Base-by-base conservation (phyloP, 2,113 vertebrate species). In the Poecile atricapillus region DNA sequence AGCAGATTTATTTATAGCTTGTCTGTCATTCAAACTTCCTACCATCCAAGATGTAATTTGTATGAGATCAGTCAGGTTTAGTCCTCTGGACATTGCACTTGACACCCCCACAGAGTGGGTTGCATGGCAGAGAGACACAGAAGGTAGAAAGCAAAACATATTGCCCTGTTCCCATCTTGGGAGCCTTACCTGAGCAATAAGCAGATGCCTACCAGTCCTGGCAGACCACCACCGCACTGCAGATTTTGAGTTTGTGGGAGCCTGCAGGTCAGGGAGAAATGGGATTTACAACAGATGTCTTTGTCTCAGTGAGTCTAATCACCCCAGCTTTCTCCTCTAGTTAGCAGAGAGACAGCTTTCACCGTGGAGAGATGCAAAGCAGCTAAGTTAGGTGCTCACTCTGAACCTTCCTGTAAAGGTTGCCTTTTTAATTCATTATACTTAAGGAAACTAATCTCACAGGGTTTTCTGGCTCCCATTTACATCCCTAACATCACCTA, bases 201-300 rank as follows among this genome's bases (percentile, higher is more conserved):
- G 17, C 15, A 58, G n/a, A 43, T 59, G 12, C 27, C 41, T 69
- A 68, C 13, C 2, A 3, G 27, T 73, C 41, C 31, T n/a, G 62
- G 15, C 13, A 83, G 33, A 69, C 7, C 2, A 9, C 28, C 2
- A 13, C 10, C 25, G 78, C 9, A 27, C 43, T 63, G 46, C 0
- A 0, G 27, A 62, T 82, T 93, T 77, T 75, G 73, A 67, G 39
- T 10, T 13, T 82, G 9, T 75, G 16, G 87, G 35, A 81, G 18
- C 43, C 21, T 65, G 20, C 37, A 80, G 46, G 16, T 53, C 43
- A 70, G 21, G 25, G 16, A 49, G 13, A 58, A 91, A 71, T 6
- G 4, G 21, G 25, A 58, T 67, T 92, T 59, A 37, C 10, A 73
- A 55, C 8, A 82, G 13, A 5, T 49, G 23, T 20, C 25, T 63